Conservation (phyloP, 92 coral and sea anemone species). For the Muricea muricata region DNA sequence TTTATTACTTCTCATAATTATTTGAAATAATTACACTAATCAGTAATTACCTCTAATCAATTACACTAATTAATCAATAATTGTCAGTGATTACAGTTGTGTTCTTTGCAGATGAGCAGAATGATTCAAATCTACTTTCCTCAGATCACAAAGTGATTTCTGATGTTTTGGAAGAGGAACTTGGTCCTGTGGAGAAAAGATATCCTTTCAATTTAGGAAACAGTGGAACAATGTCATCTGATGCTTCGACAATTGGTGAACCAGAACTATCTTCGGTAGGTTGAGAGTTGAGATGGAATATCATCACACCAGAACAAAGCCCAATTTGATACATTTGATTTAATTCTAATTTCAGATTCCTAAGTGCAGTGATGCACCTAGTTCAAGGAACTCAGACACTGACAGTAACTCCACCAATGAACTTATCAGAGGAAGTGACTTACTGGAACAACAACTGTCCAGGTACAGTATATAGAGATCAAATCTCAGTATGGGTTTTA, state of each 20-base stretch:
- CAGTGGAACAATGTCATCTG: not conserved
- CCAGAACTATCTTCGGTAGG: conserved; percentile 1
- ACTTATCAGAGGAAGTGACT: conserved; percentile 38
- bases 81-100: too few species aligned
- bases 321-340: too few species aligned
- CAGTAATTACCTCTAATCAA: too few species aligned
- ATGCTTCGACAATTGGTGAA: conserved; percentile 4
- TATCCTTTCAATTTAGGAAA: not conserved
- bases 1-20: too few species aligned
- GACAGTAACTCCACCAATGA: conserved; percentile 38
- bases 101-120: conserved; percentile 84
- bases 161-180: conserved; percentile 82
- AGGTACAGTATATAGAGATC: too few species aligned
- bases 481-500: too few species aligned
- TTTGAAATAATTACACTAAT: too few species aligned
- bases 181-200: conserved; percentile 65
- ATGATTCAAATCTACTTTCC: conserved; percentile 89
- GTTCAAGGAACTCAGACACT: not conserved
- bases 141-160: conserved; percentile 90
- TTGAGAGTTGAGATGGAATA: too few species aligned
- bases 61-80: too few species aligned
- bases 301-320: too few species aligned
- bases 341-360: conserved; percentile 35
- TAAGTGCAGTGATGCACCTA: conserved; percentile 16
- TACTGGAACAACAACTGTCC: conserved; percentile 20